Evolutionary conservation across 1,140 invertebrate genomes (phyloP), one percentile per base, ranked within the genome.

Genomic region (Diorhabda carinulata): DNA sequence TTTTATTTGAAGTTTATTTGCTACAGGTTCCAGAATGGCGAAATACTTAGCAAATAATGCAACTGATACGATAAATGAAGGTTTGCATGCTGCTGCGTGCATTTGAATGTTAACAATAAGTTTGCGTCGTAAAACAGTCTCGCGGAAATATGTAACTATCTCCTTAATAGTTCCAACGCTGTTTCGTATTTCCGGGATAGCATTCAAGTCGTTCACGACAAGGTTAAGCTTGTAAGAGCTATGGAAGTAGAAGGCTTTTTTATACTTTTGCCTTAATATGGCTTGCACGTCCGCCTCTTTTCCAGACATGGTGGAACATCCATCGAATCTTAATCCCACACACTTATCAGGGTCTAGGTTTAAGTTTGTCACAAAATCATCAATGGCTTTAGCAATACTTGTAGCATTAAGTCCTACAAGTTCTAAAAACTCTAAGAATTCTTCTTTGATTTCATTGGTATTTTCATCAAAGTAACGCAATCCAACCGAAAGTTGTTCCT

Each of bases 401-500:
- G 60, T 10, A 42, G 73, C 72, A 69, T 73, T 59, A 57, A 70
- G 45, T 41, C 52, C 59, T 61, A 40, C 43, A 10, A 78, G 47
- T 61, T 78, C 66, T 41, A 75, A 68, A 70, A 78, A 77, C 8
- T 72, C 76, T 58, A 78, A 6, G 74, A 76, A 78, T 72, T 79
- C 75, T 74, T 78, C 74, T 52, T 64, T 69, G 25, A 78, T 64
- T 61, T 69, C 64, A 8, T 67, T 57, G 2, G 71, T 61, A 40
- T 57, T 43, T 65, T 71, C 58, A 9, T 73, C 66, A 59, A 25
- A 67, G 65, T 62, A 70, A 9, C 71, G 61, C 52, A 77, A 57
- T 42, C 75, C 73, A 58, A 80, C 66, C 5, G 78, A 78, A 7
- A 79, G 63, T 58, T 79, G 76, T 61, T 80, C 76, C 43, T 72